Base-by-base conservation (phyloP, 2,888 invertebrate species). In the Phragmatobia fuliginosa region DNA sequence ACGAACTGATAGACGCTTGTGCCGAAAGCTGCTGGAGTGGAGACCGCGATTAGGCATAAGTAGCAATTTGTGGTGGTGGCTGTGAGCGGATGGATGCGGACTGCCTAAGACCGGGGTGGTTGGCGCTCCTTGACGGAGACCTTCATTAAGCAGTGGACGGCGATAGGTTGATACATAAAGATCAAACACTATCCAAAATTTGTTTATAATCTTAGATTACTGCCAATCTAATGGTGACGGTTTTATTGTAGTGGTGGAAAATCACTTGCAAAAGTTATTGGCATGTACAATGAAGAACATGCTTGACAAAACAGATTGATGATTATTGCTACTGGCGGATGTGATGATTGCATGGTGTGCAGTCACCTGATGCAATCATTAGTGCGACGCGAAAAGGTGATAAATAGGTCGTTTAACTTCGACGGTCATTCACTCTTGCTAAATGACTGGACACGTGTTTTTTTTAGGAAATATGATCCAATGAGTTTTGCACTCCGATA, bases 271-370 rank as follows among this genome's bases (percentile, higher is more conserved):
- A 56, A 56, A 14, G n/a, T n/a, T n/a, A n/a, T n/a, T n/a, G n/a
- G n/a, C n/a, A n/a, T n/a, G n/a, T 2, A 59, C 32, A 59, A 59
- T 59, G 59, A 33, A 60, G 33, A 66, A n/a, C 62, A 66, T 58
- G 70, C 62, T 71, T 58, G 67, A 36, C 49, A 65, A 61, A 59
- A 33, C 59, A 66, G 32, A 38, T 36, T 58, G 58, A 67, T 67
- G 36, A 64, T 52, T 56, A 52, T 18, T 25, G 62, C 21, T 18
- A 32, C 25, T 33, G 32, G 21, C 31, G 62, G 58, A 62, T 68
- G 61, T 68, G 32, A 28, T 60, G 21, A 38, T 45, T 38, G n/a
- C 6, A 66, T 31, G 32, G 41, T 59, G 58, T 21, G 59, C 33
- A n/a, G 62, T 63, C 62, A 49, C 62, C 62, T 41, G 32, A 28